A percentile compares a stretch with the other conserved stretches of the same genome.
phyloP scores from a whole-genome alignment of 2,113 vertebrate species.

The Gymnobelideus leadbeateri region DNA sequence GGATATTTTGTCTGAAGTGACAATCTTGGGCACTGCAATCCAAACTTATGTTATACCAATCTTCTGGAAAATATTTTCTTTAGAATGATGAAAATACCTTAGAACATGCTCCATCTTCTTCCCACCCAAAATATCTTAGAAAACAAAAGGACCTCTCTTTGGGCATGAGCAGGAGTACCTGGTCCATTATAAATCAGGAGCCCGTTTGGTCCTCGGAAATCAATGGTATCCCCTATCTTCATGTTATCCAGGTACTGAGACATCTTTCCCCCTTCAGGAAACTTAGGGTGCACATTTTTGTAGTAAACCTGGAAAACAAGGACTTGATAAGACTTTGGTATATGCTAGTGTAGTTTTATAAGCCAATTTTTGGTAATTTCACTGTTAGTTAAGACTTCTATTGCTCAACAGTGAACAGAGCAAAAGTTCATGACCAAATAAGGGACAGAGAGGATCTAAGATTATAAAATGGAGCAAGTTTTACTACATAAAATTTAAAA shows the following conservation, averaged over 20 bases:
- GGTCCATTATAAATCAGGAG: conserved; percentile 90
- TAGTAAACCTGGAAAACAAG: conserved; percentile 89
- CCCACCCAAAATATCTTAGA: neutral
- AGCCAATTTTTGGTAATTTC: neutral
- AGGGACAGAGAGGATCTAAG: neutral
- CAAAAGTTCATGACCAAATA: neutral
- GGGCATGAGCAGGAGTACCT: conserved; percentile 81
- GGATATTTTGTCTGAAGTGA: neutral
- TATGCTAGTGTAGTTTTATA: neutral
- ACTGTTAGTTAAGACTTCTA: conserved; percentile 20
- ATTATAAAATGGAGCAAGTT: neutral
- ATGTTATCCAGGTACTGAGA: conserved; percentile 92
- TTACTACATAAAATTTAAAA: neutral
- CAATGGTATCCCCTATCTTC: conserved; percentile 89
- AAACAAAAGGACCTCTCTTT: neutral
- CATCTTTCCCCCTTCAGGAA: conserved; percentile 95
- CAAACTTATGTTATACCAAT: neutral
- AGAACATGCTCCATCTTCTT: neutral
- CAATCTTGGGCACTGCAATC: neutral
- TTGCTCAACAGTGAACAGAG: neutral
- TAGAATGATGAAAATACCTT: conserved; percentile 47
- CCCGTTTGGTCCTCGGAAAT: conserved; percentile 93
- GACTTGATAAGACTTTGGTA: neutral
- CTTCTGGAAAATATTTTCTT: neutral
- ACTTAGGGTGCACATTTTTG: conserved; percentile 89